A percentile compares a stretch with the other conserved stretches of the same genome.
Evolutionary conservation across 2,888 invertebrate species (phyloP).

Genomic region (Acleris holmiana): DNA sequence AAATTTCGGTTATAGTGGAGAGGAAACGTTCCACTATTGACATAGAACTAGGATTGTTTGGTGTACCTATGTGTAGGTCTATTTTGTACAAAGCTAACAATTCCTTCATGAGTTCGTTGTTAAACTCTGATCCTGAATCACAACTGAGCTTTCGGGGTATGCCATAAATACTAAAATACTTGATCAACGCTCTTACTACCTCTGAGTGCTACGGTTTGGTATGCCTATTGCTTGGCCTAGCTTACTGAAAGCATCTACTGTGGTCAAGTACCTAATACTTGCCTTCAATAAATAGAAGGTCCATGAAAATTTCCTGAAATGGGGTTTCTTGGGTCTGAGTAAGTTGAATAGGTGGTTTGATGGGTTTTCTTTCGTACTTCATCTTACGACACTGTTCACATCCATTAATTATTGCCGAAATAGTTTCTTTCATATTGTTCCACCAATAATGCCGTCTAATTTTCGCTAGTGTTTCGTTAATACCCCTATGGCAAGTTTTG

Average conservation of each 20-base stretch:
- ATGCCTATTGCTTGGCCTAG: slow-evolving; percentile 1
- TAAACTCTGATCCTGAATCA: slow-evolving; percentile 15
- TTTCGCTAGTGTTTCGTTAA: slow-evolving; percentile 40
- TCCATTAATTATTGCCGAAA: slow-evolving; percentile 34
- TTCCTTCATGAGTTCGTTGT: slow-evolving; percentile 17
- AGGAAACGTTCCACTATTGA: slow-evolving; percentile 18
- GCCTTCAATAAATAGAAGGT: slow-evolving; percentile 19
- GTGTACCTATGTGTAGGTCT: slow-evolving; percentile 17
- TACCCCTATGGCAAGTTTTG: slow-evolving; percentile 44
- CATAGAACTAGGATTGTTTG: slow-evolving; percentile 20
- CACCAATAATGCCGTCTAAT: slow-evolving; percentile 42
- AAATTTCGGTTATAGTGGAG: slow-evolving; percentile 18
- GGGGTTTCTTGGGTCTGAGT: slow-evolving; percentile 31
- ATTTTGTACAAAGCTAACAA: slow-evolving; percentile 14
- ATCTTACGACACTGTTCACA: slow-evolving; percentile 36
- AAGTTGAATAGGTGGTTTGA: slow-evolving; percentile 27
- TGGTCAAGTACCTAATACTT: slow-evolving; percentile 30
- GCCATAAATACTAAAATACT: slow-evolving; percentile 12
- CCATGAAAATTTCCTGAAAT: slow-evolving; percentile 36
- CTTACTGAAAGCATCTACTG: slow-evolving; percentile 30
- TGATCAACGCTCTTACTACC: slow-evolving; percentile 18
- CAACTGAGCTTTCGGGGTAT: slow-evolving; percentile 10
- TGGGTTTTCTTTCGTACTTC: slow-evolving; percentile 40
- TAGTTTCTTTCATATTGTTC: slow-evolving; percentile 41
- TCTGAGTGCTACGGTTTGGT: slow-evolving; percentile 12